Base-by-base conservation (phyloP, 1,140 invertebrate genomes). In the Mizuhopecten yessoensis region DNA sequence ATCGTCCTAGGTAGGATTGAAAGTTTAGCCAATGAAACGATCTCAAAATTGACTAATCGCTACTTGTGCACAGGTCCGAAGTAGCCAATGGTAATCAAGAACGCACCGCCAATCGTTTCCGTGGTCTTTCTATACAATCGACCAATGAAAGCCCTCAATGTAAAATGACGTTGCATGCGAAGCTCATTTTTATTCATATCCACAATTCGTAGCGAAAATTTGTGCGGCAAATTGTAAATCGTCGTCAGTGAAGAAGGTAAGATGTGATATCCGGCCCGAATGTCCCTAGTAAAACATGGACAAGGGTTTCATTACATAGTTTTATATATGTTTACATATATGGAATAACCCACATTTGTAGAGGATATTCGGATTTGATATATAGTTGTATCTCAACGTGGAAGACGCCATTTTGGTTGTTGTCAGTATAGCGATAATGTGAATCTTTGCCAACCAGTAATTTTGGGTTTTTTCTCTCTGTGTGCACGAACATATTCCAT, bases 201-300 rank as follows among this genome's bases (percentile, higher is more conserved):
- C 57, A 75, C 57, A 75, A 75, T 75, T 75, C 57, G 57, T 75
- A 75, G 57, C 57, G 57, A 75, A 75, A 75, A 75, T 75, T 75
- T 75, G 57, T 75, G 57, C 57, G 57, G 57, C 57, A 75, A 75
- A 75, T 75, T 75, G 57, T 75, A 75, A 75, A 75, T 75, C 57
- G 57, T 75, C 57, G 57, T 75, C 57, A 75, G 57, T 29, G 57
- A 75, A 75, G 57, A 75, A 75, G 57, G 57, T 75, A 75, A 75
- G 57, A 29, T 3, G 3, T 29, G 5, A n/a, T 75, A n/a, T 17
- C 57, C 11, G 23, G n/a, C 57, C 57, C n/a, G 5, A 29, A 75
- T 13, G n/a, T 29, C 57, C 57, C 57, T n/a, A 29, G n/a, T 75
- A 75, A 5, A 29, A 1, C n/a, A 75, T 17, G 11, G 23, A 75